phyloP scores from a whole-genome alignment of 2,797 vertebrate species.

The Diglossa cyanea region DNA sequence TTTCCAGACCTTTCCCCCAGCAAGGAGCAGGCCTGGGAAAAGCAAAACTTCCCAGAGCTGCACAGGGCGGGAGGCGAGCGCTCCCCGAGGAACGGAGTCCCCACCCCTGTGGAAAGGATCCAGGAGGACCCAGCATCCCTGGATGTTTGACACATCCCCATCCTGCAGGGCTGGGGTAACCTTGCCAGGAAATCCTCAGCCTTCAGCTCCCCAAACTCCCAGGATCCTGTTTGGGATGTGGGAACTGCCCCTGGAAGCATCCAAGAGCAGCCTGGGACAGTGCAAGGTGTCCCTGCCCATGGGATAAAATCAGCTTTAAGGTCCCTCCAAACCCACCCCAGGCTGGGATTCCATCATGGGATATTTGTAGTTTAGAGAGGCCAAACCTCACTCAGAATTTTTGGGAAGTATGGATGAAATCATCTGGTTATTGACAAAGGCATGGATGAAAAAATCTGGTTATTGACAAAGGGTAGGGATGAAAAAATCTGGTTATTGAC shows the following conservation, averaged over 20 bases:
- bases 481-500: neutral
- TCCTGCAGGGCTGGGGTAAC: neutral
- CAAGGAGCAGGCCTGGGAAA: conserved; percentile 71
- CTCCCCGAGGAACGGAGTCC: conserved; percentile 52
- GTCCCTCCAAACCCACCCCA: neutral
- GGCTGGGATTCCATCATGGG: rapidly evolving
- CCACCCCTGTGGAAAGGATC: neutral
- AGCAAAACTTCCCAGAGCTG: conserved; percentile 69
- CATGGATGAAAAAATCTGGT: too few relatives aligned
- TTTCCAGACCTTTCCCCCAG: conserved; percentile 76
- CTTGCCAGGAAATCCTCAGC: neutral
- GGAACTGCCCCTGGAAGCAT: rapidly evolving
- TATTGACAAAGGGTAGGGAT: rapidly evolving
- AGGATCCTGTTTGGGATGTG: rapidly evolving
- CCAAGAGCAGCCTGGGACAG: neutral
- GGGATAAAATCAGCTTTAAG: neutral
- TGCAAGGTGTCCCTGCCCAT: neutral
- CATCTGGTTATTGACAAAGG: neutral
- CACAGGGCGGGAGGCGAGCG: neutral
- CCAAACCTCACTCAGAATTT: rapidly evolving
- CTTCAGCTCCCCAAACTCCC: rapidly evolving
- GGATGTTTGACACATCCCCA: too few relatives aligned
- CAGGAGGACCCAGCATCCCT: neutral
- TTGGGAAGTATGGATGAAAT: rapidly evolving
- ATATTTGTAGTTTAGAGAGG: rapidly evolving